Evolutionary conservation across 1,140 invertebrate species (phyloP).

Genomic region (Hycleus phaleratus): DNA sequence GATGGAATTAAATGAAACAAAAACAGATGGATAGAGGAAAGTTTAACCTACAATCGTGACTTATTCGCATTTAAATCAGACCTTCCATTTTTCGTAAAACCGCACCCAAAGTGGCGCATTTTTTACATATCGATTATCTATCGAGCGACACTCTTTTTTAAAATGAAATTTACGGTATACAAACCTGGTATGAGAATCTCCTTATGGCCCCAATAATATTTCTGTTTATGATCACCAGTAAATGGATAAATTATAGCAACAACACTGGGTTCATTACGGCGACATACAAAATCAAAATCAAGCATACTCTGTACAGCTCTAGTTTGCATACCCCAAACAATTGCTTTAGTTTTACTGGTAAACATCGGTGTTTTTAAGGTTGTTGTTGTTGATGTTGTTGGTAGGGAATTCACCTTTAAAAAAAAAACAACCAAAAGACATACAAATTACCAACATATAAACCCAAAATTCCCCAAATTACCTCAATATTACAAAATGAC

Average conservation of each 20-base stretch:
- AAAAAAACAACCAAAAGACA: background rate
- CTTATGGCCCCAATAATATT: conserved; percentile 99
- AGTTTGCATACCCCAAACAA: conserved; percentile 99
- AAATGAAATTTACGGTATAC: no score
- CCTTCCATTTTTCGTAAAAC: no score
- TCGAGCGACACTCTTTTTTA: no score
- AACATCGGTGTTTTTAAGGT: conserved; percentile 53
- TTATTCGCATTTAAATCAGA: no score
- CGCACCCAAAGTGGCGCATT: no score
- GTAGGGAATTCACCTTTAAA: background rate
- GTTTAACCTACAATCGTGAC: conserved; percentile 34
- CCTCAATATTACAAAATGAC: background rate
- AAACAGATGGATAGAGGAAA: background rate
- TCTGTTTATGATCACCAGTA: conserved; percentile 97
- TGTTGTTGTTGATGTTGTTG: background rate
- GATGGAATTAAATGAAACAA: no score
- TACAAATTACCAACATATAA: background rate
- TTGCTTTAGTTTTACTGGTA: conserved; percentile 78
- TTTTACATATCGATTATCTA: no score
- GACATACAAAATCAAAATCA: conserved; percentile 98
- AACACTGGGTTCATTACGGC: conserved; percentile 78
- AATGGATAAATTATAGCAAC: conserved; percentile 98
- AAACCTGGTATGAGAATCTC: conserved; percentile 77
- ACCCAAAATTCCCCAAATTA: background rate
- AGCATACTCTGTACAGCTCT: conserved; percentile 97